Percentiles rank a stretch among this genome's conserved stretches.
Evolutionary conservation across 2,888 invertebrate species (phyloP).

Genomic region (Thymelicus sylvestris): DNA sequence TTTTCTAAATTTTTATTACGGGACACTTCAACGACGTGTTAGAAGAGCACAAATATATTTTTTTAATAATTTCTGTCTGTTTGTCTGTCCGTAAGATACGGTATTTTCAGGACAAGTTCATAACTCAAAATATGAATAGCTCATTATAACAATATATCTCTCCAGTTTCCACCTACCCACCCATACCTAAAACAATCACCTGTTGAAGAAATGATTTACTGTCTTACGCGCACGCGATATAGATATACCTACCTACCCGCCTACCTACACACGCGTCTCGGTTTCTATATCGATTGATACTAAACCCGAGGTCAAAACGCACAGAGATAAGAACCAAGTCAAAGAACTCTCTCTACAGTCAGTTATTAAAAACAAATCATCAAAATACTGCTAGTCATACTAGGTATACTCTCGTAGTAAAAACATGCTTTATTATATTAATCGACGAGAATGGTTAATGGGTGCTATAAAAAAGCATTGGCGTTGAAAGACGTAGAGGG

Average conservation of each 20-base stretch:
- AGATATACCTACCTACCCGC: too few species aligned
- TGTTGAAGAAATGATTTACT: constrained; percentile 25
- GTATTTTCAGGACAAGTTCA: too few species aligned
- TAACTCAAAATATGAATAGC: too few species aligned
- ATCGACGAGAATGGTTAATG: constrained; percentile 79
- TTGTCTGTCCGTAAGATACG: too few species aligned
- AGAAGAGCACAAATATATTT: too few species aligned
- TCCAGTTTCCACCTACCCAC: neutral
- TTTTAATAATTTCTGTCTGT: too few species aligned
- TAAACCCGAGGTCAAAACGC: constrained; percentile 4
- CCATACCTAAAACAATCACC: constrained; percentile 1
- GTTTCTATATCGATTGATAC: constrained; percentile 20
- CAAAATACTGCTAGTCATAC: constrained; percentile 50
- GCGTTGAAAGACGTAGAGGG: constrained; percentile 83
- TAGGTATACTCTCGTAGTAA: constrained; percentile 44
- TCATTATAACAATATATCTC: too few species aligned
- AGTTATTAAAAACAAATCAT: constrained; percentile 41
- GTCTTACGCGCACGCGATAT: constrained; percentile 13
- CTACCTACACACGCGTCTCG: neutral
- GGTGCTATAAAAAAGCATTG: constrained; percentile 80
- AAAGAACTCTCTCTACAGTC: constrained; percentile 12
- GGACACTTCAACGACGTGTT: too few species aligned
- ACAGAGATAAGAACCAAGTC: constrained; percentile 9
- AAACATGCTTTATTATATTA: constrained; percentile 78
- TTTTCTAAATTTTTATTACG: too few species aligned